Conservation (phyloP, 2,113 vertebrate species). For the Parotia lawesii region DNA sequence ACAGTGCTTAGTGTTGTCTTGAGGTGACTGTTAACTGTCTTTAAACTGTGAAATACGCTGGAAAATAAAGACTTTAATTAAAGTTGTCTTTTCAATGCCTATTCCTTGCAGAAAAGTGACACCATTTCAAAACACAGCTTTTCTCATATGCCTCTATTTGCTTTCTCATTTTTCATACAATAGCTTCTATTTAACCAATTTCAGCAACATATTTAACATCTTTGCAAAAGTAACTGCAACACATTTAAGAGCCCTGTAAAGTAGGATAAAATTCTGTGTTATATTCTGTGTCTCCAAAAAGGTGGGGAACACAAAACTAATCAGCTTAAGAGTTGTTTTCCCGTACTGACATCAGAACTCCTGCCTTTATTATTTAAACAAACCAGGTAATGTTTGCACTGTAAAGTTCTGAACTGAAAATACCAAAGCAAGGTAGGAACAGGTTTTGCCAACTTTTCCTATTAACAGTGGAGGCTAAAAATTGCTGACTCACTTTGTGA, state of each 20-base stretch:
- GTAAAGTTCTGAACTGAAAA: conserved; percentile 35
- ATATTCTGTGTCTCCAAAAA: not conserved
- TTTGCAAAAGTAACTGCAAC: not conserved
- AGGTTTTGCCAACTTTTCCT: not conserved
- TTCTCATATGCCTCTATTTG: not conserved
- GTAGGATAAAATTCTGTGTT: not conserved
- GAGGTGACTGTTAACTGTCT: not conserved
- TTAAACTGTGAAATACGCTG: not conserved
- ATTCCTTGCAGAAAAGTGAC: conserved; percentile 7
- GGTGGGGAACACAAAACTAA: not conserved
- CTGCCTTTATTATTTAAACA: conserved; percentile 34
- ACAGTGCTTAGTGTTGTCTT: not conserved
- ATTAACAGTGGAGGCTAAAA: not conserved
- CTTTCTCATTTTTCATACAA: conserved; percentile 13
- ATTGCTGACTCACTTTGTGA: not conserved
- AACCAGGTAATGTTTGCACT: conserved; percentile 25
- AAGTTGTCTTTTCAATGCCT: not conserved
- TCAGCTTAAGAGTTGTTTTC: not conserved
- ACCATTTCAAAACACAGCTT: conserved; percentile 36
- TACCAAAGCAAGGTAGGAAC: not conserved
- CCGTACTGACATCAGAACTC: not conserved
- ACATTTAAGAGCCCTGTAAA: not conserved
- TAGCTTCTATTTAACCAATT: conserved; percentile 11
- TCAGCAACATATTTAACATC: not conserved
- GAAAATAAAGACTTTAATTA: conserved; percentile 34